A percentile compares a stretch with the other conserved stretches of the same genome.
Evolutionary conservation across 2,113 vertebrate genomes (phyloP).

Genomic region (Limnothrissa miodon): DNA sequence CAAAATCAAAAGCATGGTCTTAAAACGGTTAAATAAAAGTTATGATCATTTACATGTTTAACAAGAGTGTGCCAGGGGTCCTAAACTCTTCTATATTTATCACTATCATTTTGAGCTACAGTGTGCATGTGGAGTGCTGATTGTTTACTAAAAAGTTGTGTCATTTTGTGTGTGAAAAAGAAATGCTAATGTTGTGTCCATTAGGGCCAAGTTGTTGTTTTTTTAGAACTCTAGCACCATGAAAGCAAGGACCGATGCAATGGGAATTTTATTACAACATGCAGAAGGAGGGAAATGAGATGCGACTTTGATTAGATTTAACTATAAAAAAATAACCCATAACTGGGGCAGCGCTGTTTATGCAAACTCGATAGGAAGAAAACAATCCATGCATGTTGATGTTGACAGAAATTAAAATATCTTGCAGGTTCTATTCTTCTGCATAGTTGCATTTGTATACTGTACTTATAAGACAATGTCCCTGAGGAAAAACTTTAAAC

Average conservation of each 20-base stretch:
- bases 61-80: too few species aligned
- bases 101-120: background rate
- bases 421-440: background rate
- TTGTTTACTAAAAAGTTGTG: background rate
- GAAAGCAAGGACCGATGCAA: background rate
- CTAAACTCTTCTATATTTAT: background rate
- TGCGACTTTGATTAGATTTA: conserved; percentile 34
- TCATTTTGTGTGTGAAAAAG: background rate
- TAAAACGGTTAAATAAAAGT: background rate
- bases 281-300: conserved; percentile 33
- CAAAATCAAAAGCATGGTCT: background rate
- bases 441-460: background rate
- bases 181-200: background rate
- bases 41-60: background rate
- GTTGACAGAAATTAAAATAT: conserved; percentile 2
- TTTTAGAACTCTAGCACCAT: background rate
- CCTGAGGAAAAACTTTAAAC: background rate
- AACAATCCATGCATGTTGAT: conserved; percentile 15
- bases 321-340: conserved; percentile 12
- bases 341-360: conserved; percentile 40
- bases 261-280: conserved; percentile 20
- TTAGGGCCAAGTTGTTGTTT: background rate
- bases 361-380: conserved; percentile 18
- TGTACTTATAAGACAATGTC: background rate
- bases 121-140: background rate